Conservation (phyloP, 1,140 invertebrate species). For the Drosophila erecta region DNA sequence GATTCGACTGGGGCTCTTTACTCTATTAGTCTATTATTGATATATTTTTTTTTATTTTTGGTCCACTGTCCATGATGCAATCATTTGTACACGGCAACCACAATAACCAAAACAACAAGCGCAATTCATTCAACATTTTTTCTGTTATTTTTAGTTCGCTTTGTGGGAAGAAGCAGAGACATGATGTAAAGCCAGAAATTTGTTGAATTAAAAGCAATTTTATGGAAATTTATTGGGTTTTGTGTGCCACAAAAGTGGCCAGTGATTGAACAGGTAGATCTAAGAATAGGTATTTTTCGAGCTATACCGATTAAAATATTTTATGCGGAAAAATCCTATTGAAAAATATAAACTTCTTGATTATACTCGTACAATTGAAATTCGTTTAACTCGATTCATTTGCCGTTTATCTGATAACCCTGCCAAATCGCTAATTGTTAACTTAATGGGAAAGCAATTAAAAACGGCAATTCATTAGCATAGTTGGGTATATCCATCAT, state of each 20-base stretch:
- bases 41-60: constrained; percentile 43
- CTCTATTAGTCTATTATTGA: constrained; percentile 73
- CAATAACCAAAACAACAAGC: constrained; percentile 28
- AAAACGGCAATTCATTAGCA: constrained; percentile 19
- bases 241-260: not conserved
- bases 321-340: no score
- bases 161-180: constrained; percentile 16
- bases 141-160: not conserved
- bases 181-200: constrained; percentile 27
- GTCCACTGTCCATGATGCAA: constrained; percentile 75
- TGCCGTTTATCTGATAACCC: constrained; percentile 1
- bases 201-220: constrained; percentile 34
- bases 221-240: constrained; percentile 29
- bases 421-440: constrained; percentile 52
- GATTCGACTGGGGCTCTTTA: constrained; percentile 51
- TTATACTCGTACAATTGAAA: not conserved
- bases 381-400: constrained; percentile 13
- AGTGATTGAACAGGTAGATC: constrained; percentile 14
- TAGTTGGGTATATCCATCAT: not conserved
- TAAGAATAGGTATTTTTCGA: no score
- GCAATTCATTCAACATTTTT: constrained; percentile 44
- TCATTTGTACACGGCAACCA: constrained; percentile 54
- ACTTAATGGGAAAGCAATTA: constrained; percentile 45
- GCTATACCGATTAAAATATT: no score
- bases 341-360: no score